Percentiles rank a stretch among this genome's conserved stretches.
These are phyloP conservation scores for Cephus nigrinus DNA, from an alignment of 2,888 invertebrate species.

Conservation along the genomic window DNA sequence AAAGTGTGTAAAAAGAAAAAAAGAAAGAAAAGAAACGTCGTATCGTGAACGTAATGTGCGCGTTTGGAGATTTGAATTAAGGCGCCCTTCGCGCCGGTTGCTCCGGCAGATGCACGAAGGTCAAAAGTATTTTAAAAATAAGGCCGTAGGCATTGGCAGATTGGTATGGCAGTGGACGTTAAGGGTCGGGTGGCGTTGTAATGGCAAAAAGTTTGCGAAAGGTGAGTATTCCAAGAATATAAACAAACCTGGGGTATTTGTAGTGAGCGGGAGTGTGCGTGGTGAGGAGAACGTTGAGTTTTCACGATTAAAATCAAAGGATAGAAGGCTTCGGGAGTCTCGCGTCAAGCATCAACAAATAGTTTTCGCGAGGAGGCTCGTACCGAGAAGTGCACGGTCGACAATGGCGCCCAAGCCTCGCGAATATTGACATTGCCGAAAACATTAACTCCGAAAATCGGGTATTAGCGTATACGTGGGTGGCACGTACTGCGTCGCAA, in stretches of 20 bases:
- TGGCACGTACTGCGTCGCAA: constrained; percentile 55
- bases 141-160: constrained; percentile 62
- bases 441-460: constrained; percentile 53
- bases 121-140: constrained; percentile 67
- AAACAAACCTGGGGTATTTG: constrained; percentile 27
- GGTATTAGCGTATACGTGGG: constrained; percentile 46
- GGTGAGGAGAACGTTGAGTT: constrained; percentile 27
- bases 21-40: not conserved
- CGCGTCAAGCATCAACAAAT: constrained; percentile 19
- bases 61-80: constrained; percentile 50
- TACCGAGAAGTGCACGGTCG: constrained; percentile 50
- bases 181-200: constrained; percentile 83
- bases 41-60: constrained; percentile 1
- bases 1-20: constrained; percentile 18
- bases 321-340: constrained; percentile 35
- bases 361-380: constrained; percentile 45
- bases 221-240: constrained; percentile 71
- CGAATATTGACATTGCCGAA: constrained; percentile 60
- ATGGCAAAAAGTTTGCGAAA: constrained; percentile 83
- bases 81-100: constrained; percentile 55
- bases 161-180: constrained; percentile 77
- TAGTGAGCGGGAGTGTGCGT: not conserved
- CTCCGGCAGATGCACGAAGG: constrained; percentile 64
- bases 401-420: constrained; percentile 63
- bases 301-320: constrained; percentile 37